phyloP scores from a whole-genome alignment of 1,140 invertebrate species.

The Trichogramma pretiosum region DNA sequence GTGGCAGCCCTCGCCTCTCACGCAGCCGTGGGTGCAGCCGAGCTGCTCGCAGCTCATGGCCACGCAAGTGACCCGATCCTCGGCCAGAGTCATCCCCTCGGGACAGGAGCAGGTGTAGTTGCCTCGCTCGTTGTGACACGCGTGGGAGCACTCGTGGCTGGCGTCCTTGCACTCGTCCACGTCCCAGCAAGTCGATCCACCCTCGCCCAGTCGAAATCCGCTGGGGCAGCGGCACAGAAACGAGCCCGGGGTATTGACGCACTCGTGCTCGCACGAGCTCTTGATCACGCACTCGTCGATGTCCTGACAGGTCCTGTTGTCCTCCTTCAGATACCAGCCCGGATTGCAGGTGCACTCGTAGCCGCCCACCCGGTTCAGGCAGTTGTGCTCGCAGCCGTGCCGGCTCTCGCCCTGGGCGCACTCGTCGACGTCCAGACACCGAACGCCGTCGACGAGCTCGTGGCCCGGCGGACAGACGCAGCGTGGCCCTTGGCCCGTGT shows the following conservation, averaged over 20 bases:
- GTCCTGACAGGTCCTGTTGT: constrained; percentile 51
- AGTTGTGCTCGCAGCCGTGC: constrained; percentile 33
- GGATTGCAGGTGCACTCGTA: constrained; percentile 50
- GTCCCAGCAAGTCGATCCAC: constrained; percentile 44
- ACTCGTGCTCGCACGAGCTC: constrained; percentile 48
- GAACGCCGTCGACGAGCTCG: constrained; percentile 50
- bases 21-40: constrained; percentile 47
- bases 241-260: constrained; percentile 55
- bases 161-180: constrained; percentile 55
- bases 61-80: constrained; percentile 58
- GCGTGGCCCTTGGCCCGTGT: constrained; percentile 50
- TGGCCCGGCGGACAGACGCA: constrained; percentile 57
- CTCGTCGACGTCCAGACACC: constrained; percentile 60
- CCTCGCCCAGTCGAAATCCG: constrained; percentile 48
- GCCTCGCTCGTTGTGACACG: constrained; percentile 50
- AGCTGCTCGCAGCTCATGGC: constrained; percentile 13
- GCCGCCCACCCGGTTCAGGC: constrained; percentile 45
- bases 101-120: constrained; percentile 45
- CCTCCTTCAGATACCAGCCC: constrained; percentile 45
- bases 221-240: constrained; percentile 55
- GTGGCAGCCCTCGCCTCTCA: constrained; percentile 39
- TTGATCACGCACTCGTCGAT: constrained; percentile 41
- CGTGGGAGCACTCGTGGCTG: constrained; percentile 44
- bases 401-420: constrained; percentile 33
- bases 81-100: constrained; percentile 58